Evolutionary conservation across 2,888 invertebrate species (phyloP).

Genomic region (Hofmannophila pseudospretella): DNA sequence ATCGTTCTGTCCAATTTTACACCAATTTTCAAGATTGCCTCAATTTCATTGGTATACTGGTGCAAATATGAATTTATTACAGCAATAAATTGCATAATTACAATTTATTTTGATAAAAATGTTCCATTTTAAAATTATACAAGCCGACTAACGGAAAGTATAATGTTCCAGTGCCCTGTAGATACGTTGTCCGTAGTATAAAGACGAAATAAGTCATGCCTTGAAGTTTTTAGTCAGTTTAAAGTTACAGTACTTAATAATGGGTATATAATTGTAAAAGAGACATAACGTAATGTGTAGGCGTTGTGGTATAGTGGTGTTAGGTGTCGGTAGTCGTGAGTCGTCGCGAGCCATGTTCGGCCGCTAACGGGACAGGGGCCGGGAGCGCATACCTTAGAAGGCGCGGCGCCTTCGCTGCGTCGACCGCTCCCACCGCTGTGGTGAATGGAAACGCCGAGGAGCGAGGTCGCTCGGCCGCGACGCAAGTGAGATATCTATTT

Average conservation of each 20-base stretch:
- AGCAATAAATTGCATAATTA: conserved; percentile 56
- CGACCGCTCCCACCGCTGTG: not conserved
- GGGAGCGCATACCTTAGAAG: not conserved
- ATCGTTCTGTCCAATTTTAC: conserved; percentile 65
- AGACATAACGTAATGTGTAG: conserved; percentile 53
- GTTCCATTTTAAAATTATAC: conserved; percentile 63
- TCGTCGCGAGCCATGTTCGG: conserved; percentile 1
- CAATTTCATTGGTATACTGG: conserved; percentile 56
- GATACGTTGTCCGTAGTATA: conserved; percentile 73
- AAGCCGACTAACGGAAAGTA: conserved; percentile 64
- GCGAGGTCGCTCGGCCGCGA: too few relatives aligned
- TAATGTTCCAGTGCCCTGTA: conserved; percentile 75
- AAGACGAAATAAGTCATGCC: conserved; percentile 72
- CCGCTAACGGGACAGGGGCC: conserved; percentile 1
- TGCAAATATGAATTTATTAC: conserved; percentile 65
- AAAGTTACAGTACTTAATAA: conserved; percentile 73
- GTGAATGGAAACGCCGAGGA: not conserved
- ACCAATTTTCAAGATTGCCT: conserved; percentile 52
- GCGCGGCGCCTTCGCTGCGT: conserved; percentile 3
- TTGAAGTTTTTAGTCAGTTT: conserved; percentile 73
- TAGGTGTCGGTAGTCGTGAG: conserved; percentile 25
- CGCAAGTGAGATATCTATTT: too few relatives aligned
- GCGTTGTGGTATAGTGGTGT: conserved; percentile 52
- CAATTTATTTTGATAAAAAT: conserved; percentile 67
- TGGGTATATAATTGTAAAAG: conserved; percentile 48